phyloP scores from a whole-genome alignment of 2,888 invertebrate species.

The Melinopterus prodromus region DNA sequence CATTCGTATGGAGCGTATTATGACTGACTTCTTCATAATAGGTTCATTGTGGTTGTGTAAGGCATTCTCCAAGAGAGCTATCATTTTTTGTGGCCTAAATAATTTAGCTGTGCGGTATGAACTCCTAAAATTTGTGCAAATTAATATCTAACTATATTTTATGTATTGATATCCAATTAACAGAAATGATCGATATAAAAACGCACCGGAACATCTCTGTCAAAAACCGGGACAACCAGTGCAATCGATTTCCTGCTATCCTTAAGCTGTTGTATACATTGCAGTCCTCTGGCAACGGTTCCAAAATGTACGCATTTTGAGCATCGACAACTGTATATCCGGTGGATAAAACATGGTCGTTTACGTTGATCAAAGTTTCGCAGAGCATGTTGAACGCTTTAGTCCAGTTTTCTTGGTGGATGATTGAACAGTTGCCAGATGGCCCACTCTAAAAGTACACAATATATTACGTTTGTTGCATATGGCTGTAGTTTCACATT shows the following conservation, averaged over 20 bases:
- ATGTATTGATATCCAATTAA: too few species aligned
- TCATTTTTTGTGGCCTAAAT: background rate
- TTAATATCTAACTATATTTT: background rate
- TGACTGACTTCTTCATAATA: background rate
- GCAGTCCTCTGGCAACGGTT: background rate
- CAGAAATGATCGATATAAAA: background rate
- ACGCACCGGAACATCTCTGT: background rate
- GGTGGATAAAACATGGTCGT: background rate
- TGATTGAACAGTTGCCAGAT: background rate
- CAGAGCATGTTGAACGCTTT: background rate
- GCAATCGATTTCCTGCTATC: background rate
- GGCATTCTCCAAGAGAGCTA: background rate
- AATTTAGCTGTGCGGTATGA: background rate
- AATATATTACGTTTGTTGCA: background rate
- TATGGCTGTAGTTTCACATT: background rate
- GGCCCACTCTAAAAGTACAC: background rate
- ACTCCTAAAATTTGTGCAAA: background rate
- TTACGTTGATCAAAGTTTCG: background rate
- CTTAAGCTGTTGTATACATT: background rate
- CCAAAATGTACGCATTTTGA: background rate
- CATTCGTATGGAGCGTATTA: background rate
- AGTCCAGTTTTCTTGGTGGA: background rate
- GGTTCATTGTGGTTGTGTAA: background rate
- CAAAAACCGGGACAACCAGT: background rate
- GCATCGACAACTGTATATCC: background rate